phyloP scores from a whole-genome alignment of 2,113 vertebrate species.

The Charadrius vociferus region DNA sequence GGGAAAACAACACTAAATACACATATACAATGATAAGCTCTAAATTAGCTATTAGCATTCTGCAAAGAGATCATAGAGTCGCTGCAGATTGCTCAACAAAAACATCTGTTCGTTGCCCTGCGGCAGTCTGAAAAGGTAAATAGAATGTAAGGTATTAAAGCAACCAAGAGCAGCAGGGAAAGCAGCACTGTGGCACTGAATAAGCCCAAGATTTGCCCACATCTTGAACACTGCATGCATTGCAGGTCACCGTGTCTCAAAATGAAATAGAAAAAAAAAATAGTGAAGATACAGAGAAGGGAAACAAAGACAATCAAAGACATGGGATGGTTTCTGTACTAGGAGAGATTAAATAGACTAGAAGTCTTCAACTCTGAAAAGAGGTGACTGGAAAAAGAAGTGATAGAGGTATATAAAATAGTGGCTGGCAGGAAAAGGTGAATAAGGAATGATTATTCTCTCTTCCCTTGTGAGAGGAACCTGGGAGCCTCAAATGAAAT shows the following conservation, averaged over 20 bases:
- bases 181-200: not conserved
- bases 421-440: not conserved
- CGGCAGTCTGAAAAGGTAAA: constrained; percentile 48
- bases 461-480: not conserved
- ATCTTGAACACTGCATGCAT: not conserved
- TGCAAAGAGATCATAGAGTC: constrained; percentile 45
- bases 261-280: not conserved
- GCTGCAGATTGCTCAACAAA: constrained; percentile 43
- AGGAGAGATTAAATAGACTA: not conserved
- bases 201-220: not conserved
- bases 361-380: not conserved
- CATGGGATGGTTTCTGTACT: not conserved
- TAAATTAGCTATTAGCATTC: constrained; percentile 66
- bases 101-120: constrained; percentile 54
- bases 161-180: not conserved
- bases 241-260: not conserved
- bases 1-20: constrained; percentile 63
- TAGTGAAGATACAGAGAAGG: not conserved
- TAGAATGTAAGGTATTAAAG: not conserved
- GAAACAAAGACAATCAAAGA: not conserved
- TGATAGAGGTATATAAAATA: not conserved
- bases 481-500: not conserved
- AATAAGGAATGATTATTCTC: not conserved
- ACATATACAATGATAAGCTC: constrained; percentile 51
- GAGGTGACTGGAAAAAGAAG: not conserved